phyloP scores from a whole-genome alignment of 2,113 vertebrate species.

The Otolemur garnettii region DNA sequence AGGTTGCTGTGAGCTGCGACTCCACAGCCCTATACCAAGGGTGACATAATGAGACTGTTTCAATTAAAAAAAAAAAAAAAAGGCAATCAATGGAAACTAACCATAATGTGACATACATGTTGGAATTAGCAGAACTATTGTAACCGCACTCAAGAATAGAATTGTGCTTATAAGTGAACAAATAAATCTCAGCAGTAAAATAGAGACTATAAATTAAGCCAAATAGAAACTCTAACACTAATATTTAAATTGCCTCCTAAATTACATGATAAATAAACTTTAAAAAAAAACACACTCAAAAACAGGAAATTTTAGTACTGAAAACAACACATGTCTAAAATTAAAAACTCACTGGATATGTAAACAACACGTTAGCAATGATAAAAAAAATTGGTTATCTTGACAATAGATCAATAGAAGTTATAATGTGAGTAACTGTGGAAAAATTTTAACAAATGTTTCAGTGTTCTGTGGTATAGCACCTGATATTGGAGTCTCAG shows the following conservation, averaged over 20 bases:
- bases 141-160: neutral
- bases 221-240: neutral
- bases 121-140: neutral
- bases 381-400: neutral
- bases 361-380: neutral
- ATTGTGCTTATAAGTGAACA: neutral
- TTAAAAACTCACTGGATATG: neutral
- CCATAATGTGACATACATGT: neutral
- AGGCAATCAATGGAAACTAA: neutral
- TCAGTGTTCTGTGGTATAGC: neutral
- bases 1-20: too few species aligned
- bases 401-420: neutral
- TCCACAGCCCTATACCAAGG: too few species aligned
- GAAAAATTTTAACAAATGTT: neutral
- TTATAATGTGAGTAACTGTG: neutral
- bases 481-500: too few species aligned
- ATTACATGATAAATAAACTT: neutral
- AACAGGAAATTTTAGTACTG: neutral
- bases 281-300: neutral
- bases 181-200: neutral
- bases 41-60: too few species aligned
- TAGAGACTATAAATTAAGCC: neutral
- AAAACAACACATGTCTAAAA: neutral
- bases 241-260: neutral
- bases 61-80: neutral